Percentiles rank a stretch among this genome's conserved stretches.
These are phyloP conservation scores for Papio anubis DNA, from an alignment of 2,113 vertebrate species.

Conservation along the genomic window DNA sequence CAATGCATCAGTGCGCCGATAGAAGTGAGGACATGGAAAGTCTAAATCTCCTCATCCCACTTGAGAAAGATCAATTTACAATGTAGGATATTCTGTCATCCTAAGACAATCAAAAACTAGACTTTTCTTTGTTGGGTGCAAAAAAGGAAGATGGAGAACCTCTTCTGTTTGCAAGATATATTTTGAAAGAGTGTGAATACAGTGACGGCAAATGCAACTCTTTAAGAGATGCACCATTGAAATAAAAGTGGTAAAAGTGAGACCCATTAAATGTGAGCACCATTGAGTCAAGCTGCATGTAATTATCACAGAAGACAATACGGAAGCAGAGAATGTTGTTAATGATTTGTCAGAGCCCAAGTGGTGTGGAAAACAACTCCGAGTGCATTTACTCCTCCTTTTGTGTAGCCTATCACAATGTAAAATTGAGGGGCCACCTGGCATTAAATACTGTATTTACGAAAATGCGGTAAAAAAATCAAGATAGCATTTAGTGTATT, in stretches of 20 bases:
- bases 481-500: conserved; percentile 75
- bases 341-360: conserved; percentile 61
- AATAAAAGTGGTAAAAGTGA: conserved; percentile 53
- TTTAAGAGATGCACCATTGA: conserved; percentile 13
- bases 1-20: rapidly evolving
- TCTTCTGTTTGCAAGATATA: conserved; percentile 37
- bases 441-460: conserved; percentile 76
- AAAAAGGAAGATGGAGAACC: neutral
- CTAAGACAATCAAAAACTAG: neutral
- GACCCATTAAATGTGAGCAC: conserved; percentile 53
- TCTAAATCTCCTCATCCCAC: neutral
- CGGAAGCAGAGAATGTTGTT: conserved; percentile 42
- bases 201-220: conserved; percentile 20
- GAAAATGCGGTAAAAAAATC: conserved; percentile 79
- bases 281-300: conserved; percentile 70
- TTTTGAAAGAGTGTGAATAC: conserved; percentile 53
- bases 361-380: conserved; percentile 60
- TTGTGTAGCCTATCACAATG: conserved; percentile 71
- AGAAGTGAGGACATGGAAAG: neutral
- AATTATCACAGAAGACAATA: conserved; percentile 75
- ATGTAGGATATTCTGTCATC: neutral
- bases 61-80: neutral
- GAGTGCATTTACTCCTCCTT: conserved; percentile 67
- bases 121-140: neutral
- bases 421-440: conserved; percentile 70